phyloP scores from a whole-genome alignment of 2,888 invertebrate species.

The Amiota communis region DNA sequence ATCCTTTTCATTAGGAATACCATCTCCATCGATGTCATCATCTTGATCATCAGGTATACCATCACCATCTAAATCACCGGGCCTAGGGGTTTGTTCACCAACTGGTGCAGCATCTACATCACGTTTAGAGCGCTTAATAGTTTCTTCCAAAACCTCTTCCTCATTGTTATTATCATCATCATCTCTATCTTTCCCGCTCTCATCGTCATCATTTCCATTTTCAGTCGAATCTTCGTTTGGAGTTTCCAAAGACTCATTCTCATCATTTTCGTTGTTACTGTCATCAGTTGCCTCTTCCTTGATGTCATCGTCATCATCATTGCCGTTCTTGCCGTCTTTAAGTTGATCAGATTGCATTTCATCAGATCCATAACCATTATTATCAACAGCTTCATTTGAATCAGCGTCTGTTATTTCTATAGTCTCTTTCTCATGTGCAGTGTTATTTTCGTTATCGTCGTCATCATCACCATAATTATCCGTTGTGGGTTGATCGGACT shows the following conservation, averaged over 20 bases:
- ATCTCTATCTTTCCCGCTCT: conserved; percentile 50
- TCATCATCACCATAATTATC: conserved; percentile 44
- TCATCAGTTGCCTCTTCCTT: conserved; percentile 53
- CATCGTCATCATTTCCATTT: conserved; percentile 59
- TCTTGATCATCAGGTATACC: conserved; percentile 55
- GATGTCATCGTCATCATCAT: conserved; percentile 35
- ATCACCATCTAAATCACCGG: conserved; percentile 49
- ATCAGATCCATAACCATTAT: conserved; percentile 27
- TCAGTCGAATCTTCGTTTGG: conserved; percentile 65
- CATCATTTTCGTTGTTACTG: conserved; percentile 71
- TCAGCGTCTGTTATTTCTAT: conserved; percentile 69
- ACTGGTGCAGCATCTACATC: conserved; percentile 65
- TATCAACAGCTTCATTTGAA: conserved; percentile 60
- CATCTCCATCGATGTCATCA: conserved; percentile 58
- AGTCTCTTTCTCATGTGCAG: conserved; percentile 65
- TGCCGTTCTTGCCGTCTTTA: conserved; percentile 19
- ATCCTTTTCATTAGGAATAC: conserved; percentile 60
- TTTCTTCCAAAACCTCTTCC: conserved; percentile 56
- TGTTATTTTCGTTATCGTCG: conserved; percentile 56
- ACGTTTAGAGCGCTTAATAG: conserved; percentile 72
- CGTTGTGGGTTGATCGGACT: conserved; percentile 68
- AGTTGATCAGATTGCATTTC: background rate
- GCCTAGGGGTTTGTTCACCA: conserved; percentile 46
- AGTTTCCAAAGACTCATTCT: conserved; percentile 56
- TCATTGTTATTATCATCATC: conserved; percentile 48